Evolutionary conservation across 1,140 invertebrate species (phyloP).

Genomic region (Drosophila mojavensis): DNA sequence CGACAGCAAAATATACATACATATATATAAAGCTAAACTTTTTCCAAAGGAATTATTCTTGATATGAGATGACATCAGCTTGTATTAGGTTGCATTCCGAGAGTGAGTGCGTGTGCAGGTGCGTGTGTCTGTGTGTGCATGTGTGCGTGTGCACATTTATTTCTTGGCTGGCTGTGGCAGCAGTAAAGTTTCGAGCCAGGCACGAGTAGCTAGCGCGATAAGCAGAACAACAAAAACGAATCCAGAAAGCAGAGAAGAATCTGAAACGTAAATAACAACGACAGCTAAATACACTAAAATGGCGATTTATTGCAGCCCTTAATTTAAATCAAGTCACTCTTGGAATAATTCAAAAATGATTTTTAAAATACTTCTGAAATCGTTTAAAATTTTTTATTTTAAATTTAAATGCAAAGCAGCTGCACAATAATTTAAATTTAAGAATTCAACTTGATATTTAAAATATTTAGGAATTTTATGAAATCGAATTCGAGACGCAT

Average conservation of each 20-base stretch:
- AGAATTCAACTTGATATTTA: too few species aligned
- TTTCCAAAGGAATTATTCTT: conserved; percentile 72
- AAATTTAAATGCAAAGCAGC: not conserved
- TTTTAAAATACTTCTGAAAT: too few species aligned
- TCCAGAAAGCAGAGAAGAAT: not conserved
- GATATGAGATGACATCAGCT: conserved; percentile 72
- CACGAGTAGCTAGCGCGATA: conserved; percentile 35
- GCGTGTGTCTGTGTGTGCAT: not conserved
- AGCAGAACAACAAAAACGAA: conserved; percentile 24
- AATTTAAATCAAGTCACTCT: not conserved
- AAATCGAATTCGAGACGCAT: too few species aligned
- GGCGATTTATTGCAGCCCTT: not conserved
- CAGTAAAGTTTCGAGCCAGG: conserved; percentile 38
- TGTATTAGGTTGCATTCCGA: conserved; percentile 51
- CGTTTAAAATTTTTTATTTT: not conserved
- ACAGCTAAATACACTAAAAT: not conserved
- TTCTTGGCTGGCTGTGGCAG: conserved; percentile 17
- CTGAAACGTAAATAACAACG: not conserved
- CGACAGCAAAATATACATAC: conserved; percentile 19
- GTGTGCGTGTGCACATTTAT: conserved; percentile 6
- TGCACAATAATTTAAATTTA: too few species aligned
- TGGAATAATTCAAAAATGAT: too few species aligned
- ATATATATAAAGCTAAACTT: conserved; percentile 62
- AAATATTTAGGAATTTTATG: too few species aligned
- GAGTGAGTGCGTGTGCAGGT: conserved; percentile 4